Base-by-base conservation (phyloP, 2,888 invertebrate species). In the Agrochola lychnidis region DNA sequence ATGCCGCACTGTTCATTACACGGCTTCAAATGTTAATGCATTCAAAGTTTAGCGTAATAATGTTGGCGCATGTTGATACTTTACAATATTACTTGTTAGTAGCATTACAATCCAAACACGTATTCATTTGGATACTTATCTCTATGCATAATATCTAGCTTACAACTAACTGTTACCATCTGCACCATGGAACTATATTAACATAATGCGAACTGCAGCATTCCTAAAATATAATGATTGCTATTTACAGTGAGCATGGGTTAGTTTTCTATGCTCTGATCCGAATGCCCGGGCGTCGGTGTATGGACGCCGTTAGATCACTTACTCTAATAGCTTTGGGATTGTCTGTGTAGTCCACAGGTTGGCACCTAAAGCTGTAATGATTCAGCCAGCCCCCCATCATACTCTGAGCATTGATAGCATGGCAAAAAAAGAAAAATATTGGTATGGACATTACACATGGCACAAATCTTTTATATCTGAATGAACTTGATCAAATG, bases 381-480 rank as follows among this genome's bases (percentile, higher is more conserved):
- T 98, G 98, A 93, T 97, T 97, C 97, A 98, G 98, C 99, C 99
- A 99, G 94, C 99, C 99, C 92, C 98, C 98, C 98, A 98, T 98
- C 97, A 98, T 97, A 96, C 98, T 98, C 98, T 98, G 94, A 92
- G 92, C 91, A 91, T 45, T 45, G 45, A 45, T 91, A 97, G 95
- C 91, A 92, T 91, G 92, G 90, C 82, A 93, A 93, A 93, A 91
- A 89, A 90, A 89, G 19, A 83, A 84, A 84, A 86, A 89, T 72
- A 80, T 87, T 81, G 82, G 84, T 85, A 78, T 95, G 95, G 91
- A 84, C 42, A 73, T 73, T 78, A 76, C 64, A 78, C 61, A 69
- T 30, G 36, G 48, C 25, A 74, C 53, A 73, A 48, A 19, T 62
- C 25, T 56, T 16, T 53, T 66, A 56, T 14, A 42, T 57, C 16